A percentile compares a stretch with the other conserved stretches of the same genome.
Evolutionary conservation across 2,888 invertebrate genomes (phyloP).

Genomic region (Frankliniella intonsa): DNA sequence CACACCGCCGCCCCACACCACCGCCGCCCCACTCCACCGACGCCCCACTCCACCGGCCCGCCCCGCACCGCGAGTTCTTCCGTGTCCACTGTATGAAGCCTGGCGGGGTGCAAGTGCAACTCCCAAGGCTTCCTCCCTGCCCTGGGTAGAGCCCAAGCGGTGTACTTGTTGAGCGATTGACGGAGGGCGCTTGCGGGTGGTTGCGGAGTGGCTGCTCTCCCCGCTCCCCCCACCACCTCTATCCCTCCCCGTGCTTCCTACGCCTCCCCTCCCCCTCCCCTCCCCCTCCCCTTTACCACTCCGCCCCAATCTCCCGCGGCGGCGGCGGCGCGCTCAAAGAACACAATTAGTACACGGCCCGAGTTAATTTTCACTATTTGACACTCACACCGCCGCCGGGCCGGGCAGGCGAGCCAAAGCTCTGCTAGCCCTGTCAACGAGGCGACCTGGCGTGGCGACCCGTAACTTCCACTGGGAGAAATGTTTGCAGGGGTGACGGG

Average conservation of each 20-base stretch:
- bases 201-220: too few species aligned
- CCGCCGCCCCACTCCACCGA: too few species aligned
- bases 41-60: not conserved
- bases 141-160: too few species aligned
- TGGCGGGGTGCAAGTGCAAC: too few species aligned
- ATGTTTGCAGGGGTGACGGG: too few species aligned
- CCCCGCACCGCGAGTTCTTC: not conserved
- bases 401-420: too few species aligned
- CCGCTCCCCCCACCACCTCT: too few species aligned
- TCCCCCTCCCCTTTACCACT: not conserved
- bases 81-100: not conserved
- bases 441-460: not conserved
- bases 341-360: slow-evolving; percentile 18
- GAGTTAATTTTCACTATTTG: slow-evolving; percentile 23
- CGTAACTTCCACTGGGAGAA: too few species aligned
- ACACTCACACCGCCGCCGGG: not conserved
- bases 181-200: too few species aligned
- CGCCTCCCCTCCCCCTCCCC: not conserved
- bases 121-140: too few species aligned
- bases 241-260: not conserved
- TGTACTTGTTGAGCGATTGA: too few species aligned
- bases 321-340: slow-evolving; percentile 19
- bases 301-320: not conserved
- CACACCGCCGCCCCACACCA: not conserved
- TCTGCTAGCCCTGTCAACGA: too few species aligned